Conservation (phyloP, 1,140 invertebrate genomes). For the Drosophila nigrodunni region DNA sequence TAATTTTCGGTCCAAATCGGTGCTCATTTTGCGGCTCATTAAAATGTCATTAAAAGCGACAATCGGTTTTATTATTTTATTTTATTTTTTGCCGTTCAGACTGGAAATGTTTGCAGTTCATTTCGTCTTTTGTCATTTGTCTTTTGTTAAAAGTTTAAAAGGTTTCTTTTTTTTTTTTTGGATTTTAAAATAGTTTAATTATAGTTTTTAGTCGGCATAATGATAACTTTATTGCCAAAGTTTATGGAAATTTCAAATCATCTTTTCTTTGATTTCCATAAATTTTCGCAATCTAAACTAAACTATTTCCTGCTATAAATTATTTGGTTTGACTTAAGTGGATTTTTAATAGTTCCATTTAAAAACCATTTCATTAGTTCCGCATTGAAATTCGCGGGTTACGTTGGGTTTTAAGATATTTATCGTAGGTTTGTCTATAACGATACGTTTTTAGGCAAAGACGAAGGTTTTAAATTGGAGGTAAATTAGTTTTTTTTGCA, state of each 20-base stretch:
- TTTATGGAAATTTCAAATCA: not conserved
- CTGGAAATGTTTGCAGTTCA: not conserved
- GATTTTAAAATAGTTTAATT: constrained; percentile 22
- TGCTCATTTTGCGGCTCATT: constrained; percentile 70
- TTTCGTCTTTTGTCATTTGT: constrained; percentile 6
- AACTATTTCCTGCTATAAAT: not conserved
- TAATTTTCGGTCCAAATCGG: constrained; percentile 63
- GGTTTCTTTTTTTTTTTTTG: not conserved
- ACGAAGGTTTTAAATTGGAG: too few species aligned
- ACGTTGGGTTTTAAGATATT: too few species aligned
- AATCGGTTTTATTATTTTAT: constrained; percentile 46
- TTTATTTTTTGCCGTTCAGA: constrained; percentile 16
- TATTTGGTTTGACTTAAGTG: not conserved
- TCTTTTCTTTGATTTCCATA: not conserved
- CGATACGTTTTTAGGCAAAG: too few species aligned
- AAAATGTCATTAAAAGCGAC: constrained; percentile 75
- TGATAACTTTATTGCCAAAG: constrained; percentile 5
- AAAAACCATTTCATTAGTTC: constrained; percentile 21
- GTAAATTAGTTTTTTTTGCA: too few species aligned
- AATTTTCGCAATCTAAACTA: not conserved
- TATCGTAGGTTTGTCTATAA: too few species aligned
- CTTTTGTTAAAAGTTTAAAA: constrained; percentile 10
- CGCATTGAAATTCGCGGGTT: not conserved
- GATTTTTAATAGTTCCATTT: constrained; percentile 30
- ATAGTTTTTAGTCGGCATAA: not conserved